phyloP scores from a whole-genome alignment of 1,140 invertebrate genomes.

The Bicyclus anynana region DNA sequence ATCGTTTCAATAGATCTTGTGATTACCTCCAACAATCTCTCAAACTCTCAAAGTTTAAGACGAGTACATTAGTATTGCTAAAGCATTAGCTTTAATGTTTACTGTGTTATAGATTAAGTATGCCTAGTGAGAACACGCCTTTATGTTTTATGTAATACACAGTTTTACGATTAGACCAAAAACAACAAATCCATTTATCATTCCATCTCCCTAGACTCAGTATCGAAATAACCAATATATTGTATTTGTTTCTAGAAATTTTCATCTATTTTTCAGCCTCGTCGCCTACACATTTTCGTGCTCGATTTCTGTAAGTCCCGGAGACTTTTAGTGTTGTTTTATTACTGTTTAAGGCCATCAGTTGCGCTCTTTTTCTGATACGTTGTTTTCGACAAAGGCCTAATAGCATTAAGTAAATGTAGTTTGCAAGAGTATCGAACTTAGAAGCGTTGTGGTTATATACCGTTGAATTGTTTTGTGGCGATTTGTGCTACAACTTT shows the following conservation, averaged over 20 bases:
- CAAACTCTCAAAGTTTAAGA: too few species aligned
- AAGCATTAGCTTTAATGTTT: too few species aligned
- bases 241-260: background rate
- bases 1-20: too few species aligned
- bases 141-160: too few species aligned
- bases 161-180: background rate
- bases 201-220: background rate
- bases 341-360: slow-evolving; percentile 12
- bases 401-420: background rate
- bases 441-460: background rate
- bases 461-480: background rate
- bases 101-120: too few species aligned
- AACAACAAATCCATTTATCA: background rate
- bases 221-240: background rate
- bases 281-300: slow-evolving; percentile 9
- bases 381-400: slow-evolving; percentile 12
- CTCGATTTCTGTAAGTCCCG: slow-evolving; percentile 9
- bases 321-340: slow-evolving; percentile 14
- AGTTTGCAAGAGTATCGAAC: background rate
- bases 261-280: background rate
- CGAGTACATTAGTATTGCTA: too few species aligned
- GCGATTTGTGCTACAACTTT: background rate
- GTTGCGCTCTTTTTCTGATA: slow-evolving; percentile 7
- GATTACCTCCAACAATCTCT: too few species aligned
- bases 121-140: too few species aligned